Percentiles rank a stretch among this genome's conserved stretches.
Conservation (phyloP, 2,888 invertebrate species). For the Thumatha senex region DNA sequence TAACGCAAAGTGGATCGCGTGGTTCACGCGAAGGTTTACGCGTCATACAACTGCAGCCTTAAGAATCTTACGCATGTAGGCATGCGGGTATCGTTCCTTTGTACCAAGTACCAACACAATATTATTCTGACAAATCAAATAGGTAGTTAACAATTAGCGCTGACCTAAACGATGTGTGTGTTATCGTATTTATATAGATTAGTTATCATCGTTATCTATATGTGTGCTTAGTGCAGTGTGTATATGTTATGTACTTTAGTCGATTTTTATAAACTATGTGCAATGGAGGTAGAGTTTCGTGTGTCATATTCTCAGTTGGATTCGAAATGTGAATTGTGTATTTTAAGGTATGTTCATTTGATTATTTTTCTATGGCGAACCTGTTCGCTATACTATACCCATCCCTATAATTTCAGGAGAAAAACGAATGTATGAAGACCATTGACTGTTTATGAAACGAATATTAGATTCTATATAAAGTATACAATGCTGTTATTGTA, state of each 20-base stretch:
- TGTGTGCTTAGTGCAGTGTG: constrained; percentile 10
- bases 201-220: constrained; percentile 18
- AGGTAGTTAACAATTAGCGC: neutral
- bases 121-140: constrained; percentile 5
- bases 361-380: neutral
- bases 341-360: constrained; percentile 36
- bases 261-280: constrained; percentile 16
- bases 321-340: constrained; percentile 41
- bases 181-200: constrained; percentile 19
- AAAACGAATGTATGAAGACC: no score
- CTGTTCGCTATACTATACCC: no score
- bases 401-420: neutral
- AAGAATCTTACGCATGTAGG: neutral
- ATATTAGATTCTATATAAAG: no score
- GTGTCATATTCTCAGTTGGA: constrained; percentile 52
- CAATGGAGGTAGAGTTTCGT: constrained; percentile 35
- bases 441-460: no score
- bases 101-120: neutral
- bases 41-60: no score
- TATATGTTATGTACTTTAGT: neutral
- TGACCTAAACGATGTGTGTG: neutral
- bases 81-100: neutral
- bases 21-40: no score
- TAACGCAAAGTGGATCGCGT: no score
- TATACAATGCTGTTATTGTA: no score